Percentiles rank a stretch among this genome's conserved stretches.
Evolutionary conservation across 2,113 vertebrate species (phyloP).

Genomic region (Embiotoca jacksoni): DNA sequence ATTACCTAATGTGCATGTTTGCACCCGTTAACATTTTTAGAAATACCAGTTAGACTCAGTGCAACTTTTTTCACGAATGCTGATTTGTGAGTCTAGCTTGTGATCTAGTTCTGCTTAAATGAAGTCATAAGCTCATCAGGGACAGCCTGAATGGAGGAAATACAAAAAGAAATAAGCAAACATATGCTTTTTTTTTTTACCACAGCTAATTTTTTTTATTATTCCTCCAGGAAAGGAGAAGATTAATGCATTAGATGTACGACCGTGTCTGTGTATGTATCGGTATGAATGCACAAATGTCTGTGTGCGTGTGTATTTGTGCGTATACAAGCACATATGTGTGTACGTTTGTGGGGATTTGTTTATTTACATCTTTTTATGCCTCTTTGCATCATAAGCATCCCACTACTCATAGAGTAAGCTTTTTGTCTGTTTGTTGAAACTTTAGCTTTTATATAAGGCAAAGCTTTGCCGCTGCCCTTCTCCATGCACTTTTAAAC

Average conservation of each 20-base stretch:
- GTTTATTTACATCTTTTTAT: conserved; percentile 31
- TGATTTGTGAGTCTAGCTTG: conserved; percentile 52
- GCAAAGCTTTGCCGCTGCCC: conserved; percentile 3
- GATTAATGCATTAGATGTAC: conserved; percentile 34
- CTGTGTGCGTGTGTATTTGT: conserved; percentile 6
- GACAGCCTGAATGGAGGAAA: conserved; percentile 40
- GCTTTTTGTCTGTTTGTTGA: conserved; percentile 21
- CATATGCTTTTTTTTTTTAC: conserved; percentile 32
- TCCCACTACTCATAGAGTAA: conserved; percentile 10
- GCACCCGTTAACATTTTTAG: background rate
- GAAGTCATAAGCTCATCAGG: conserved; percentile 64
- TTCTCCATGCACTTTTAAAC: background rate
- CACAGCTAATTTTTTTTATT: background rate
- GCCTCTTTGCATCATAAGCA: conserved; percentile 26
- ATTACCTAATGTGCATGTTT: background rate
- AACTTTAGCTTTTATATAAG: conserved; percentile 26
- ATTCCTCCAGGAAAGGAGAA: conserved; percentile 19
- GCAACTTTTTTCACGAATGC: conserved; percentile 49
- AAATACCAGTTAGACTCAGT: conserved; percentile 14
- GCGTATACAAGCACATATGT: background rate
- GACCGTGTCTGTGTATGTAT: background rate
- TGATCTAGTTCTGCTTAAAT: conserved; percentile 66
- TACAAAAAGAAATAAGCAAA: conserved; percentile 40
- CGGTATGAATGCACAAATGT: background rate
- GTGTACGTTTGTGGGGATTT: background rate